phyloP scores from a whole-genome alignment of 1,140 invertebrate genomes.

The Drosophila simulans region DNA sequence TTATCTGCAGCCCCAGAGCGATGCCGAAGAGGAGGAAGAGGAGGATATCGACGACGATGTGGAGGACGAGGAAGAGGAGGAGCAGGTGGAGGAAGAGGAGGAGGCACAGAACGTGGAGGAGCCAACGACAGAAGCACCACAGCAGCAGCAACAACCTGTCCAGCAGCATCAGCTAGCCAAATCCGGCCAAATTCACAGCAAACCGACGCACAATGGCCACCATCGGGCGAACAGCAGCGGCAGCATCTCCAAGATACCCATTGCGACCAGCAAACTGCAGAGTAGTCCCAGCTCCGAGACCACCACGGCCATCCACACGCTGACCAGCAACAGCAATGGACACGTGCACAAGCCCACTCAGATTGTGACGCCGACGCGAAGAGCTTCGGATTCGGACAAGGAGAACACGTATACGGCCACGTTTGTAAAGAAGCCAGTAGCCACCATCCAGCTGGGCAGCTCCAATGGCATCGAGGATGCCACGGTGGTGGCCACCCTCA shows the following conservation, averaged over 20 bases:
- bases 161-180: conserved; percentile 9
- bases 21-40: conserved; percentile 63
- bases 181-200: conserved; percentile 13
- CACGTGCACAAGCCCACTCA: conserved; percentile 54
- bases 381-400: conserved; percentile 79
- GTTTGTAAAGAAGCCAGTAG: conserved; percentile 67
- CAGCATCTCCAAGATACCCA: conserved; percentile 55
- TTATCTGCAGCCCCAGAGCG: conserved; percentile 63
- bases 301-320: conserved; percentile 56
- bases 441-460: conserved; percentile 63
- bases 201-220: conserved; percentile 52
- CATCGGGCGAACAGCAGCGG: conserved; percentile 36
- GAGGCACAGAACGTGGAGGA: conserved; percentile 21
- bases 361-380: conserved; percentile 71
- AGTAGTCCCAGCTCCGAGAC: conserved; percentile 43
- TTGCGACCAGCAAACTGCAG: conserved; percentile 55
- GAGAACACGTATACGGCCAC: conserved; percentile 80
- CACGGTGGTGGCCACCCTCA: conserved; percentile 70
- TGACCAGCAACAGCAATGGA: conserved; percentile 22
- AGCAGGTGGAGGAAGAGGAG: conserved; percentile 11
- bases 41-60: conserved; percentile 53
- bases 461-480: conserved; percentile 59
- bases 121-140: conserved; percentile 21
- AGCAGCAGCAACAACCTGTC: conserved; percentile 21
- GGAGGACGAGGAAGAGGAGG: conserved; percentile 18